Conservation (phyloP, 2,888 invertebrate species). For the Ophion ellenae region DNA sequence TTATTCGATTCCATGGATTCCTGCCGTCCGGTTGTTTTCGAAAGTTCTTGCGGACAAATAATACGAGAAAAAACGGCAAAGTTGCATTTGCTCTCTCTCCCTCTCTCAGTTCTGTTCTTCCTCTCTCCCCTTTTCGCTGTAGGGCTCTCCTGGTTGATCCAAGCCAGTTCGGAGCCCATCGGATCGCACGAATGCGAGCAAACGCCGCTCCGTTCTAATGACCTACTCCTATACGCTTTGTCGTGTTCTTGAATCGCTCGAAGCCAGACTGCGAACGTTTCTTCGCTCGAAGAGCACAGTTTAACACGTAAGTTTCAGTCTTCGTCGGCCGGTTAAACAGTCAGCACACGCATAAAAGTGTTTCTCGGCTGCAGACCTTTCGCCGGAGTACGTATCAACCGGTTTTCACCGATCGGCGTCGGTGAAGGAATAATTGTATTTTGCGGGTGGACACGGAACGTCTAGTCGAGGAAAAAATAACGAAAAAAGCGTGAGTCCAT, state of each 20-base stretch:
- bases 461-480: slow-evolving; percentile 17
- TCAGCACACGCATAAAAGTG: slow-evolving; percentile 38
- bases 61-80: slow-evolving; percentile 15
- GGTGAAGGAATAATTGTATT: background rate
- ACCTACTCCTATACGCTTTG: slow-evolving; percentile 80
- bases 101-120: background rate
- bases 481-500: background rate
- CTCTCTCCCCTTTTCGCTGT: background rate
- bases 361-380: slow-evolving; percentile 23
- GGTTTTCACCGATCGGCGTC: slow-evolving; percentile 39
- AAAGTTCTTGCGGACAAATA: slow-evolving; percentile 21
- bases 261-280: slow-evolving; percentile 59
- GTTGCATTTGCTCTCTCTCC: slow-evolving; percentile 4
- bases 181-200: slow-evolving; percentile 58
- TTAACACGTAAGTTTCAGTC: slow-evolving; percentile 54
- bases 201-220: slow-evolving; percentile 77
- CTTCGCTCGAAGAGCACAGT: slow-evolving; percentile 43
- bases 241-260: slow-evolving; percentile 65
- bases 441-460: background rate
- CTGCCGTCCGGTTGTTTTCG: background rate
- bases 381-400: slow-evolving; percentile 34
- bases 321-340: slow-evolving; percentile 63
- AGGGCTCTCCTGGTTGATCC: background rate
- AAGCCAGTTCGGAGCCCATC: slow-evolving; percentile 32
- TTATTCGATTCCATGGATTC: slow-evolving; percentile 54